Conservation (phyloP, 1,140 invertebrate genomes). For the Drosophila persimilis region DNA sequence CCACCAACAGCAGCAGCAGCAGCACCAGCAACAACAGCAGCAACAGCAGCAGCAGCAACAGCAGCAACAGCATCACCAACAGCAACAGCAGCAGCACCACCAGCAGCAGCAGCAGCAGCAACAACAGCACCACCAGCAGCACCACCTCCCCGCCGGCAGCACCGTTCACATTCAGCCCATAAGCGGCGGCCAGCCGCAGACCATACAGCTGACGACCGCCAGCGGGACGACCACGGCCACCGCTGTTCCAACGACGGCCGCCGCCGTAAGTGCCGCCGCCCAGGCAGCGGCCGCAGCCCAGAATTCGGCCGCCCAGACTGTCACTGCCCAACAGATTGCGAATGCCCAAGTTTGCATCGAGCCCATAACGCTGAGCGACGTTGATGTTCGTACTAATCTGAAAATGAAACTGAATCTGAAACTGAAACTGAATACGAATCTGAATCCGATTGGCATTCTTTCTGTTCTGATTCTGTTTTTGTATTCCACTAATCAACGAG, state of each 20-base stretch:
- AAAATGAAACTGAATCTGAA: constrained; percentile 17
- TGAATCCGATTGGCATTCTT: constrained; percentile 9
- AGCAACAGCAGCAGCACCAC: constrained; percentile 10
- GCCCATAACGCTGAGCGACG: constrained; percentile 86
- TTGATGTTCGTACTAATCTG: constrained; percentile 86
- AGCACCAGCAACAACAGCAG: constrained; percentile 64
- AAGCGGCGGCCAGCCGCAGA: constrained; percentile 58
- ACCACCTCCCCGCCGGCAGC: constrained; percentile 17
- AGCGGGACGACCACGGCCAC: constrained; percentile 73
- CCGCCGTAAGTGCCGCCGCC: constrained; percentile 82
- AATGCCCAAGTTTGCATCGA: constrained; percentile 90
- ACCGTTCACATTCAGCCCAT: constrained; percentile 68
- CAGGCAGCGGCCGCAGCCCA: constrained; percentile 43
- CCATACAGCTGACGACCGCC: constrained; percentile 66
- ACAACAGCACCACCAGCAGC: constrained; percentile 6
- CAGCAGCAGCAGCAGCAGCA: too few relatives aligned
- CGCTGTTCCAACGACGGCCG: constrained; percentile 82
- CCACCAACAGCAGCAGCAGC: constrained; percentile 62
- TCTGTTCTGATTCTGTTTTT: constrained; percentile 27
- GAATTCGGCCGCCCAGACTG: constrained; percentile 73
- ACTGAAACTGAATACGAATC: constrained; percentile 27
- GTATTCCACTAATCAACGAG: constrained; percentile 16
- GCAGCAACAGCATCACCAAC: constrained; percentile 30
- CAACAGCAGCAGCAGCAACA: constrained; percentile 48
- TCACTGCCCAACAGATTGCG: constrained; percentile 84